Evolutionary conservation across 2,888 invertebrate species (phyloP).

Genomic region (Altica lythri): DNA sequence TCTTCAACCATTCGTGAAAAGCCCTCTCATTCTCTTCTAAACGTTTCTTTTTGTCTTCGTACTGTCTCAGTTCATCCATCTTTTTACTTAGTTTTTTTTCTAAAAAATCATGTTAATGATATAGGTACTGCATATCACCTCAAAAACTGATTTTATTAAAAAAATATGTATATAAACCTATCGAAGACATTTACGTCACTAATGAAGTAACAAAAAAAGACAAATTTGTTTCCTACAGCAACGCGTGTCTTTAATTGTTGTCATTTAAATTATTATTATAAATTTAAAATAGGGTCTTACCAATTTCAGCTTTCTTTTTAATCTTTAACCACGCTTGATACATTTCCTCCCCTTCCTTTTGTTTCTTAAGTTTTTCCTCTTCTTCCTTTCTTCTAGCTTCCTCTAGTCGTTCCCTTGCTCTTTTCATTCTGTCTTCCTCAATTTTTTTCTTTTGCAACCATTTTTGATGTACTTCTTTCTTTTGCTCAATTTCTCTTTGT

Average conservation of each 20-base stretch:
- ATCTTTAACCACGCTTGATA: constrained; percentile 61
- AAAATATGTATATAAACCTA: no score
- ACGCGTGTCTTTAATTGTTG: no score
- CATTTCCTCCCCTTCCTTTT: constrained; percentile 46
- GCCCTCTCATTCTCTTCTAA: constrained; percentile 63
- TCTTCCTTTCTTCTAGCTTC: constrained; percentile 49
- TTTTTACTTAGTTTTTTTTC: constrained; percentile 52
- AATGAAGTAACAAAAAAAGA: no score
- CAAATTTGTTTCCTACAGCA: no score
- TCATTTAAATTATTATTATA: no score
- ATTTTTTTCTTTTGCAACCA: constrained; percentile 60
- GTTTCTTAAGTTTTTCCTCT: constrained; percentile 22
- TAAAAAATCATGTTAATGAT: constrained; percentile 38
- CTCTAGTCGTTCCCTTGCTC: constrained; percentile 56
- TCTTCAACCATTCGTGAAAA: constrained; percentile 66
- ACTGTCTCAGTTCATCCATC: constrained; percentile 56
- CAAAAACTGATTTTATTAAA: no score
- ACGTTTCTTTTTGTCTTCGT: constrained; percentile 62
- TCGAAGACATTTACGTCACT: no score
- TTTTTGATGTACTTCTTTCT: constrained; percentile 55
- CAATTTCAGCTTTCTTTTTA: constrained; percentile 63
- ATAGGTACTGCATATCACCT: no score
- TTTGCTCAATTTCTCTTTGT: constrained; percentile 52
- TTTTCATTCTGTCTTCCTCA: constrained; percentile 50
- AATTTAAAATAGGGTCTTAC: no score